Conservation (phyloP, 1,140 invertebrate species). For the Apis laboriosa region DNA sequence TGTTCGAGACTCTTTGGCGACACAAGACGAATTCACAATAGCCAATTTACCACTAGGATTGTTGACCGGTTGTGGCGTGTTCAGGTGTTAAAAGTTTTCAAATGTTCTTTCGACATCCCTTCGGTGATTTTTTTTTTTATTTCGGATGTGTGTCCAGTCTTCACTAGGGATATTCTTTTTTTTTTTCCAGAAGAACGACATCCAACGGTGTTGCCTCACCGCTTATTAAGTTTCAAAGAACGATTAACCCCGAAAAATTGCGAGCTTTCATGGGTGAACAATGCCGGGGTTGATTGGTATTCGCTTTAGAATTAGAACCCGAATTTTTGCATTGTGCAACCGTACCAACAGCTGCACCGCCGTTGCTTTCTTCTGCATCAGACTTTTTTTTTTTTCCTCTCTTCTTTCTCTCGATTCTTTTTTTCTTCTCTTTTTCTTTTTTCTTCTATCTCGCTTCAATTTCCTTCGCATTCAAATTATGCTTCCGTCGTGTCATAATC, state of each 20-base stretch:
- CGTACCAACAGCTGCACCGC: conserved; percentile 61
- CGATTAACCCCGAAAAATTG: conserved; percentile 65
- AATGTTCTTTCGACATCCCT: neutral
- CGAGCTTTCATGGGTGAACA: conserved; percentile 67
- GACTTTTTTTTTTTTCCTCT: neutral
- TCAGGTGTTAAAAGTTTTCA: conserved; percentile 1
- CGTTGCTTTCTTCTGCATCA: conserved; percentile 45
- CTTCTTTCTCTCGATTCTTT: neutral
- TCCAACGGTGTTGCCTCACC: conserved; percentile 33
- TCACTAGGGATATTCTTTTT: conserved; percentile 7
- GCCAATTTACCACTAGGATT: neutral
- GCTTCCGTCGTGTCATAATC: conserved; percentile 43
- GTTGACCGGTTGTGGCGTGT: neutral
- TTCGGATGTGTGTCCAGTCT: neutral
- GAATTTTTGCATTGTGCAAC: conserved; percentile 66
- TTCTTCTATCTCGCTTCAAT: neutral
- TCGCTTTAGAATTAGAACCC: conserved; percentile 71
- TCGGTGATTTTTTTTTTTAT: neutral
- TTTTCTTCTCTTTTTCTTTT: neutral
- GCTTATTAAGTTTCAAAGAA: conserved; percentile 65
- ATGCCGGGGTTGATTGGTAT: conserved; percentile 71
- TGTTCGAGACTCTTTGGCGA: neutral
- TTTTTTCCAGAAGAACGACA: neutral
- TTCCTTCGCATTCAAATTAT: conserved; percentile 45
- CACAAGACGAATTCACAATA: neutral